Evolutionary conservation across 2,113 vertebrate species (phyloP).

Genomic region (Aegotheles bennettii): DNA sequence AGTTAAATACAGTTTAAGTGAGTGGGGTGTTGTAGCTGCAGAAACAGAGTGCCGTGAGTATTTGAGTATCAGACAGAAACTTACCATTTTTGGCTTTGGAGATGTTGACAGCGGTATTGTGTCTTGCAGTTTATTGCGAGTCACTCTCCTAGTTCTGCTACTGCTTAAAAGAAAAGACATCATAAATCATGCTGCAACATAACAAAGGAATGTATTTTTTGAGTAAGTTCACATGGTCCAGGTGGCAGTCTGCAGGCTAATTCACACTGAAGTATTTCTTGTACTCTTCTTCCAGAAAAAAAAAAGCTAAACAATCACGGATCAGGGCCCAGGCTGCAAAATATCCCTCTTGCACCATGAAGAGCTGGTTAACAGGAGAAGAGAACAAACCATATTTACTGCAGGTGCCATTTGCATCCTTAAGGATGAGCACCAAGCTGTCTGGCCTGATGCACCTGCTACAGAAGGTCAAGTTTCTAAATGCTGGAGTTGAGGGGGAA

Average conservation of each 20-base stretch:
- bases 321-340: not conserved
- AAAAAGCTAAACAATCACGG: not conserved
- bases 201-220: not conserved
- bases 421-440: not conserved
- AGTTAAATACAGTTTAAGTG: not conserved
- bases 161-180: not conserved
- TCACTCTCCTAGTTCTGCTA: conserved; percentile 22
- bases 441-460: not conserved
- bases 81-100: conserved; percentile 66
- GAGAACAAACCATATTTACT: not conserved
- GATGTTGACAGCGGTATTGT: conserved; percentile 6
- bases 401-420: not conserved
- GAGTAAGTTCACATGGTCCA: not conserved
- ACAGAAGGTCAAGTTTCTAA: not conserved
- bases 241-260: not conserved
- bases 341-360: not conserved
- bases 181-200: not conserved
- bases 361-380: not conserved
- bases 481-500: not conserved
- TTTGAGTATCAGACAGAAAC: not conserved
- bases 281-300: not conserved
- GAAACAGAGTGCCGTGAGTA: not conserved
- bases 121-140: conserved; percentile 22
- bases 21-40: not conserved
- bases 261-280: too few relatives aligned